phyloP scores from a whole-genome alignment of 92 coral and sea anemone species.

The Phenganax marumi region DNA sequence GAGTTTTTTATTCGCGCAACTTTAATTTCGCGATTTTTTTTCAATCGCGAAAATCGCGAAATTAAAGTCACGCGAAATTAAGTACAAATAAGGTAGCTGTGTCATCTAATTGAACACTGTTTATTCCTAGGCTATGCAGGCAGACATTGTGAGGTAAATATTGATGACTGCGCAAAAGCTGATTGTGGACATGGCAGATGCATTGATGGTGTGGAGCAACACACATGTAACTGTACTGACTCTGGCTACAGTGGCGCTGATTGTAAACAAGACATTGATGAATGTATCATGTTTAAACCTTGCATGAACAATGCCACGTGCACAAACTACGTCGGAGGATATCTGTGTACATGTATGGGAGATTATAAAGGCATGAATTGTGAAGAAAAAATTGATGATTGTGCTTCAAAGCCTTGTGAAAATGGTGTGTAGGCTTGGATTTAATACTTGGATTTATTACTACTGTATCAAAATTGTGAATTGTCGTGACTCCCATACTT shows the following conservation, averaged over 20 bases:
- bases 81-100: no score
- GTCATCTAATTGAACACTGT: no score
- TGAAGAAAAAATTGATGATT: slow-evolving; percentile 71
- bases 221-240: slow-evolving; percentile 54
- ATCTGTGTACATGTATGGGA: slow-evolving; percentile 62
- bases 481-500: no score
- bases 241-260: slow-evolving; percentile 52
- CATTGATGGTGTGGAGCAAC: slow-evolving; percentile 42
- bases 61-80: no score
- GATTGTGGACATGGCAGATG: slow-evolving; percentile 59
- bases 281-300: slow-evolving; percentile 48
- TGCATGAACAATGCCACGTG: slow-evolving; percentile 73
- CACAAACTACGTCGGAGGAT: slow-evolving; percentile 67
- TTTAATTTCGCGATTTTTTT: no score
- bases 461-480: no score
- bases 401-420: slow-evolving; percentile 66
- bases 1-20: no score
- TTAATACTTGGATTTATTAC: background rate
- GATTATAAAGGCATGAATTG: slow-evolving; percentile 82
- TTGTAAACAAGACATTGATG: slow-evolving; percentile 46
- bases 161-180: slow-evolving; percentile 69
- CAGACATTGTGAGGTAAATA: slow-evolving; percentile 62
- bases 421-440: slow-evolving; percentile 67
- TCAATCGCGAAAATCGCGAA: no score
- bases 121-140: slow-evolving; percentile 74